Evolutionary conservation across 1,140 invertebrate species (phyloP).

Genomic region (Semibalanus balanoides): DNA sequence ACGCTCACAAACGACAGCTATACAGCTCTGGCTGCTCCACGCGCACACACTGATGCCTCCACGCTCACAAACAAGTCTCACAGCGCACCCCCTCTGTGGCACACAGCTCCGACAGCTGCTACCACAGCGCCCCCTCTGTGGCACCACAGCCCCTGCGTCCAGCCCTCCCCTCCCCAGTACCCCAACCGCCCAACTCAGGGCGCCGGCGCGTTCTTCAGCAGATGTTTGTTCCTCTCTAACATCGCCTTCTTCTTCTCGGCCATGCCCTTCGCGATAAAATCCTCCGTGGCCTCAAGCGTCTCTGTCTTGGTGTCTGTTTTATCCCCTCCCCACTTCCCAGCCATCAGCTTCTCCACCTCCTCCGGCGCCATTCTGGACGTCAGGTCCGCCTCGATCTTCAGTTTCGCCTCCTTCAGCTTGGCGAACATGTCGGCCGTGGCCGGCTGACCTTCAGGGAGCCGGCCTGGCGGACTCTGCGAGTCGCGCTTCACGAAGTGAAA

Average conservation of each 20-base stretch:
- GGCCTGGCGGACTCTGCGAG: not conserved
- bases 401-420: not conserved
- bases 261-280: not conserved
- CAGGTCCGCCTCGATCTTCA: not conserved
- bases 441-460: not conserved
- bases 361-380: no score
- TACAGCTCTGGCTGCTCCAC: no score
- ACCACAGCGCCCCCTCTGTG: no score
- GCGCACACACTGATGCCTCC: no score
- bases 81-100: no score
- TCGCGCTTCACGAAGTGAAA: not conserved
- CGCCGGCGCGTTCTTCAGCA: not conserved
- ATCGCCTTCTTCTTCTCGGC: conserved; percentile 4
- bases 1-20: no score
- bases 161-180: no score
- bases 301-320: not conserved
- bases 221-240: not conserved
- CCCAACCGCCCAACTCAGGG: no score
- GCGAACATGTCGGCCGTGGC: not conserved
- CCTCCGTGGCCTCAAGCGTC: not conserved
- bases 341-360: not conserved
- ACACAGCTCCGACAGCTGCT: no score
- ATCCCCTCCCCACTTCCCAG: not conserved
- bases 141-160: no score
- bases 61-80: no score